Evolutionary conservation across 2,888 invertebrate genomes (phyloP), one percentile per base, ranked within the genome.

Genomic region (Caenorhabditis parvicauda): DNA sequence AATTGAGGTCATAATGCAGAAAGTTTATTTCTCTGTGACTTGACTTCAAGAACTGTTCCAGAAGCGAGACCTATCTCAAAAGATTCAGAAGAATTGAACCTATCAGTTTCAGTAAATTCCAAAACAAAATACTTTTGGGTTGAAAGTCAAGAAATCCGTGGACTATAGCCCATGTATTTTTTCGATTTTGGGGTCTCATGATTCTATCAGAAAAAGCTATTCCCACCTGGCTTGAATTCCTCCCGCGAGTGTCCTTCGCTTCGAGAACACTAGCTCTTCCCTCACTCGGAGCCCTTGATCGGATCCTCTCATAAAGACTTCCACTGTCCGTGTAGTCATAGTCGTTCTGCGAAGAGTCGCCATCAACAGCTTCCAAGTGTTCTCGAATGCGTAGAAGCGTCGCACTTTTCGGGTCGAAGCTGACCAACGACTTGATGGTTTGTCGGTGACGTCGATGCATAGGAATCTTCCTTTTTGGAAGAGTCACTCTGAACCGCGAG

Each of bases 351-450:
- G 21, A 49, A 38, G n/a, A 50, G 56, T n/a, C n/a, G n/a, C n/a
- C n/a, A n/a, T n/a, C n/a, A n/a, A n/a, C 69, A 21, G 64, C 62
- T 39, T 73, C 66, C 27, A 67, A 50, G 46, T 71, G 72, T 46
- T 72, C 69, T 39, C 67, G 52, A 17, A 72, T 70, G 29, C 70
- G 52, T 19, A 75, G 54, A 14, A 73, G 55, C 25, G 69, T 70
- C n/a, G 62, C 64, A 50, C 66, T 65, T 43, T 74, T 74, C 27
- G 74, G 74, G 38, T 75, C 75, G 46, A 75, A 74, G 43, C 68
- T 70, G 38, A 76, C 67, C 32, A 75, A 54, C 21, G 72, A 67
- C 3, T 70, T 70, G 41, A 70, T n/a, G n/a, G n/a, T n/a, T n/a
- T n/a, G n/a, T n/a, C n/a, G n/a, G n/a, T n/a, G 17, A 22, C 28